A percentile compares a stretch with the other conserved stretches of the same genome.
Evolutionary conservation across 64 coral and sea anemone genomes (phyloP).

Genomic region (Montipora sp.): DNA sequence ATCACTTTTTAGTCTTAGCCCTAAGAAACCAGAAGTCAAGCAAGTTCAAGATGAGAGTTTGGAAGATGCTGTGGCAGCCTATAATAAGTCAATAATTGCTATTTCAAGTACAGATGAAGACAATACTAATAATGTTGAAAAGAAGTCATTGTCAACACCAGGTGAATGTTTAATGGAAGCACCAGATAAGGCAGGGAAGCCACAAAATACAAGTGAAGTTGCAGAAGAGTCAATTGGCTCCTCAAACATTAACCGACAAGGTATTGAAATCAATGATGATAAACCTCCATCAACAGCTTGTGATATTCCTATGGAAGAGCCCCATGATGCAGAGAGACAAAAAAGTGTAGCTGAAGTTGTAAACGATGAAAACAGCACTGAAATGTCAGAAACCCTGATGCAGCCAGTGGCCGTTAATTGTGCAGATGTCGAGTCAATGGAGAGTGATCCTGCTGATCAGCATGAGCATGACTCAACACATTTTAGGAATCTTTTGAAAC

Average conservation of each 20-base stretch:
- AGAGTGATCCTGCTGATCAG: background rate
- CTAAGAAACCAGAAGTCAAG: constrained; percentile 19
- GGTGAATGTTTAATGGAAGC: background rate
- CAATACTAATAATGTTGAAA: background rate
- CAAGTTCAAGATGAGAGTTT: background rate
- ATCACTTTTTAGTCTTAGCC: constrained; percentile 54
- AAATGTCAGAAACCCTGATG: background rate
- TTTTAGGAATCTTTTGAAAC: constrained; percentile 75
- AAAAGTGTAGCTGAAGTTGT: background rate
- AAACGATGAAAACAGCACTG: background rate
- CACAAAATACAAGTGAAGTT: background rate
- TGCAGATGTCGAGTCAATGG: background rate
- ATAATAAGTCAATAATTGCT: background rate
- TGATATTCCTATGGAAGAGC: background rate
- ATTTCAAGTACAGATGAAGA: background rate
- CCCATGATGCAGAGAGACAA: background rate
- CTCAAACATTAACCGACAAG: too few relatives aligned
- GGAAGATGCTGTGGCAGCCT: constrained; percentile 9
- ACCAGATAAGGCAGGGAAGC: background rate
- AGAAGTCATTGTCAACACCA: background rate
- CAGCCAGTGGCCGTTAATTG: background rate
- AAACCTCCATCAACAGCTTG: too few relatives aligned
- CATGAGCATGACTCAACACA: constrained; percentile 54
- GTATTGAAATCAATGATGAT: too few relatives aligned
- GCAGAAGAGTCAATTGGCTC: background rate